Evolutionary conservation across 2,113 vertebrate genomes (phyloP).

Genomic region (Psammodynastes pulverulentus): DNA sequence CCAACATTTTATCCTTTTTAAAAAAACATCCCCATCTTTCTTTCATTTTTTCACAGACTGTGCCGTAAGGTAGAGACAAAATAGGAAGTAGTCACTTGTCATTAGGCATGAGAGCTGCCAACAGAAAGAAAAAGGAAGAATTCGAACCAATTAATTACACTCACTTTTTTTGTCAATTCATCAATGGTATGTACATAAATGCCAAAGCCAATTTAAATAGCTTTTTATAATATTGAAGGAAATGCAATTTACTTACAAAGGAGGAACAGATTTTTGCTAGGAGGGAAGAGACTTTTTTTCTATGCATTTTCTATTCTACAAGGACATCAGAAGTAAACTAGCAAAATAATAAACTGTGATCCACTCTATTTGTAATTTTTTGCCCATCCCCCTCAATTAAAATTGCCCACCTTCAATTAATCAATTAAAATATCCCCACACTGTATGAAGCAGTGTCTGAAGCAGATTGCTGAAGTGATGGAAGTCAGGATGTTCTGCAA

Average conservation of each 20-base stretch:
- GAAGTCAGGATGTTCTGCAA: not conserved
- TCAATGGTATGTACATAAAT: not conserved
- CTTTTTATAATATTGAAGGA: not conserved
- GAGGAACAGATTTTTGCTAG: not conserved
- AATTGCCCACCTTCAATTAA: not conserved
- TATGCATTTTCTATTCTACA: not conserved
- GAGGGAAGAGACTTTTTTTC: not conserved
- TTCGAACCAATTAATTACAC: not conserved
- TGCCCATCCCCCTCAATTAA: not conserved
- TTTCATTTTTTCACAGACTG: not conserved
- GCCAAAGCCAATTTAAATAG: not conserved
- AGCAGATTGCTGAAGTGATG: not conserved
- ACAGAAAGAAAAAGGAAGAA: not conserved
- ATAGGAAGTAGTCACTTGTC: not conserved
- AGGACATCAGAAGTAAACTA: not conserved
- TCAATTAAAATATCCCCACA: not conserved
- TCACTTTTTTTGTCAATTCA: not conserved
- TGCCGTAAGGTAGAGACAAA: not conserved
- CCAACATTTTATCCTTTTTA: not conserved
- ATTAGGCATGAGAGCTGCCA: not conserved
- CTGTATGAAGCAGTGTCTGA: not conserved
- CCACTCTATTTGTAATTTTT: not conserved
- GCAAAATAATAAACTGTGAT: not conserved
- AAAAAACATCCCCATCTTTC: not conserved
- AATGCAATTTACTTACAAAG: not conserved